Base-by-base conservation (phyloP, 2,888 invertebrate species). In the Rhamphomyia laevipes region DNA sequence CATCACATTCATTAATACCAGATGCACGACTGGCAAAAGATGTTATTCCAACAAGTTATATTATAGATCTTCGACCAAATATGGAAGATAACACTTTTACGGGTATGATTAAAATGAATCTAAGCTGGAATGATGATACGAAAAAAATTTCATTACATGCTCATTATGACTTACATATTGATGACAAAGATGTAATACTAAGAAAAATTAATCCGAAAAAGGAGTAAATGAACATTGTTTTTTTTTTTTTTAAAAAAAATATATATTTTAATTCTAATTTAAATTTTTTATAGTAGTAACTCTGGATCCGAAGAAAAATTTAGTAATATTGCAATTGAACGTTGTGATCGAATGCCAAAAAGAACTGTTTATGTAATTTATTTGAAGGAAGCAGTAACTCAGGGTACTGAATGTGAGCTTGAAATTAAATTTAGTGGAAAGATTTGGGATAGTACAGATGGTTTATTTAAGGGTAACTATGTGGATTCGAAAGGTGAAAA, bases 391-490 rank as follows among this genome's bases (percentile, higher is more conserved):
- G 62, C 69, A 12, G 62, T 83, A 5, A 71, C 75, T 4, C 73
- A 75, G 44, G 77, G 76, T 0, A 71, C 78, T 0, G 73, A 72
- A 13, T 82, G 82, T 37, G 74, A 78, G 57, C 59, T 88, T 15
- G 76, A 77, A 54, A 74, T 88, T 43, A 72, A 69, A 3, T 87
- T 82, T 61, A 74, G 74, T 50, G 86, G 86, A 0, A 75, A 73
- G 48, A 68, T 88, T 56, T 79, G 78, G 15, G 76, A 77, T 7
- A 74, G 73, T 5, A 77, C 79, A 0, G 81, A 82, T 54, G 86
- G 83, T 0, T 74, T 88, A 51, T 87, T 85, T 61, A 80, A 78
- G 60, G 78, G 78, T 30, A 75, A 74, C 40, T 87, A 85, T 59
- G 56, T 68, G n/a, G 73, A 68, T 48, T 64, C 66, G 0, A 67